phyloP scores from a whole-genome alignment of 2,888 invertebrate species.

The Cyaniris semiargus region DNA sequence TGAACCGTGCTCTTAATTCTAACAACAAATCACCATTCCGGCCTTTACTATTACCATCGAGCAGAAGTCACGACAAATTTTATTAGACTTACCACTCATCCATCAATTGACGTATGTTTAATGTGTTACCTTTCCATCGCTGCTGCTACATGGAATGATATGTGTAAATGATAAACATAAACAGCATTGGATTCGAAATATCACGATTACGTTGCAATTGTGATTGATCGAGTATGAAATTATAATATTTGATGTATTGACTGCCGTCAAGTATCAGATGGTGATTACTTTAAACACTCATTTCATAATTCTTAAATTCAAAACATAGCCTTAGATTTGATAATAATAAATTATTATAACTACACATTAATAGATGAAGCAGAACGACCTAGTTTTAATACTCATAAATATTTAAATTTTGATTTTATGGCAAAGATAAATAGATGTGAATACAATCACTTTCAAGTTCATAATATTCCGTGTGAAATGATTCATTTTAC shows the following conservation, averaged over 20 bases:
- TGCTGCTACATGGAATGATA: conserved; percentile 5
- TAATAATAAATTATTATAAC: neutral
- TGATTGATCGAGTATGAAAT: conserved; percentile 42
- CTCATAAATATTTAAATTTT: conserved; percentile 1
- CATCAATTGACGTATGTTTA: conserved; percentile 52
- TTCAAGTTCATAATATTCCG: neutral
- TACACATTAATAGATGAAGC: neutral
- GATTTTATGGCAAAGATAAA: neutral
- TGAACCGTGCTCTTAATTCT: conserved; percentile 74
- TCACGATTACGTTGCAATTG: conserved; percentile 41
- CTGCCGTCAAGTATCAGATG: conserved; percentile 63
- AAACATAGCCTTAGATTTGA: neutral
- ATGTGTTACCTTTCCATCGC: conserved; percentile 42
- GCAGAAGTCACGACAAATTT: conserved; percentile 76
- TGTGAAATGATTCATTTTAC: neutral
- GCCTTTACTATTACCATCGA: conserved; percentile 71
- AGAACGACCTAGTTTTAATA: neutral
- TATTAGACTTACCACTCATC: conserved; percentile 69
- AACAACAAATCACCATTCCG: conserved; percentile 69
- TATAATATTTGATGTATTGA: conserved; percentile 64
- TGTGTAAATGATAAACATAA: conserved; percentile 33
- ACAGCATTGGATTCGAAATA: conserved; percentile 43
- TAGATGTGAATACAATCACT: neutral
- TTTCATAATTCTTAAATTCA: conserved; percentile 59
- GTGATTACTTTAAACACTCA: conserved; percentile 65